Conservation (phyloP, 2,888 invertebrate species). For the Brenthis hecate region DNA sequence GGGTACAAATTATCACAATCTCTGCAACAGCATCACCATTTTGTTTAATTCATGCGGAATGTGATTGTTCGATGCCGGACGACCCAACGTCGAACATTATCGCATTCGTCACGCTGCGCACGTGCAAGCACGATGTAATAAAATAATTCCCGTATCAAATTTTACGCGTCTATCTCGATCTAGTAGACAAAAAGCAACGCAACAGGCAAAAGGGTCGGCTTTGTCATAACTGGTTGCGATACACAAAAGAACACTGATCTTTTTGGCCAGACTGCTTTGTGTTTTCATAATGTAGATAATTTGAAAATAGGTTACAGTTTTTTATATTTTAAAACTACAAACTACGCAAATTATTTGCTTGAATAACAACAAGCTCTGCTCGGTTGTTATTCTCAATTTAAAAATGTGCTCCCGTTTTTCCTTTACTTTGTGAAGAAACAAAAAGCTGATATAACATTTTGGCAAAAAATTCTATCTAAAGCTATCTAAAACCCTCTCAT, state of each 20-base stretch:
- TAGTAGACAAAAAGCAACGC: slow-evolving; percentile 72
- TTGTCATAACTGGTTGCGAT: slow-evolving; percentile 76
- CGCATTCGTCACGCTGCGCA: slow-evolving; percentile 80
- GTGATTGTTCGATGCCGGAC: slow-evolving; percentile 72
- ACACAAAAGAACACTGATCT: slow-evolving; percentile 71
- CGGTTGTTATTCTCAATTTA: slow-evolving; percentile 2
- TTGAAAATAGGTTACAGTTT: slow-evolving; percentile 63
- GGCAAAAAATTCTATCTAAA: slow-evolving; percentile 21
- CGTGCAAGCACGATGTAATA: slow-evolving; percentile 79
- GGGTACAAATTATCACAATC: slow-evolving; percentile 44
- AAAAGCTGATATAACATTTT: slow-evolving; percentile 29
- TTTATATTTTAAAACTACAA: slow-evolving; percentile 9
- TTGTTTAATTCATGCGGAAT: slow-evolving; percentile 78
- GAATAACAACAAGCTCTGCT: slow-evolving; percentile 8
- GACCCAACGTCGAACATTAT: slow-evolving; percentile 70
- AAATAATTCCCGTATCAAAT: slow-evolving; percentile 82
- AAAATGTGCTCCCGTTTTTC: slow-evolving; percentile 10
- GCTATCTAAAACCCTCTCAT: slow-evolving; percentile 30
- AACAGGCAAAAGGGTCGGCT: slow-evolving; percentile 71
- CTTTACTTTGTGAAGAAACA: slow-evolving; percentile 9
- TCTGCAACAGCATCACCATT: slow-evolving; percentile 68
- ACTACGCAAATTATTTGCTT: background rate
- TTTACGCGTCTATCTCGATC: slow-evolving; percentile 80
- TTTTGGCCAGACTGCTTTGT: slow-evolving; percentile 64
- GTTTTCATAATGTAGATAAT: slow-evolving; percentile 55